phyloP scores from a whole-genome alignment of 2,113 vertebrate species.

The Tautogolabrus adspersus region DNA sequence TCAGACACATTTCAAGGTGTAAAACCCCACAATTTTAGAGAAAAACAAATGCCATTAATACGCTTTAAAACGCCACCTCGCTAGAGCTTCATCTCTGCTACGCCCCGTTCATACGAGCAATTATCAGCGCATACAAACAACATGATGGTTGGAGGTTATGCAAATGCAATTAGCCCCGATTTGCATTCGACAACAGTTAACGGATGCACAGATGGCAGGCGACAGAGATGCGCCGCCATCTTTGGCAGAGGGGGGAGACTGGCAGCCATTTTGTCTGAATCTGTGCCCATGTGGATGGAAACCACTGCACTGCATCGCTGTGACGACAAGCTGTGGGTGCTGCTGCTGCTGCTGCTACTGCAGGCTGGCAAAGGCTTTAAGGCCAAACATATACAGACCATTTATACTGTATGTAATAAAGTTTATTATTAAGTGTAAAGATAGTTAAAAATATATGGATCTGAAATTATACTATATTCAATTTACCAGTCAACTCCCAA shows the following conservation, averaged over 20 bases:
- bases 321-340: slow-evolving; percentile 60
- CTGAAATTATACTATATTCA: not conserved
- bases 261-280: slow-evolving; percentile 85
- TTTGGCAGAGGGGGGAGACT: slow-evolving; percentile 79
- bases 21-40: slow-evolving; percentile 12
- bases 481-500: not conserved
- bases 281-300: slow-evolving; percentile 81
- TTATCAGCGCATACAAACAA: slow-evolving; percentile 54
- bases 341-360: slow-evolving; percentile 34
- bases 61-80: slow-evolving; percentile 19
- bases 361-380: slow-evolving; percentile 50
- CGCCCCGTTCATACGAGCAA: slow-evolving; percentile 31
- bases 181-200: slow-evolving; percentile 83
- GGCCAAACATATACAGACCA: slow-evolving; percentile 40
- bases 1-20: slow-evolving; percentile 30
- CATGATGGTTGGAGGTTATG: slow-evolving; percentile 80
- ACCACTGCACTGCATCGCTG: slow-evolving; percentile 57
- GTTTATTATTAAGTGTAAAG: not conserved
- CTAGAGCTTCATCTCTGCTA: not conserved
- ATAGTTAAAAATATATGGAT: not conserved
- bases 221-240: slow-evolving; percentile 78
- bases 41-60: slow-evolving; percentile 13
- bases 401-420: not conserved
- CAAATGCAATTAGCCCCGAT: slow-evolving; percentile 89
- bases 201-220: slow-evolving; percentile 82